Evolutionary conservation across 2,888 invertebrate genomes (phyloP).

Genomic region (Volucella inflata): DNA sequence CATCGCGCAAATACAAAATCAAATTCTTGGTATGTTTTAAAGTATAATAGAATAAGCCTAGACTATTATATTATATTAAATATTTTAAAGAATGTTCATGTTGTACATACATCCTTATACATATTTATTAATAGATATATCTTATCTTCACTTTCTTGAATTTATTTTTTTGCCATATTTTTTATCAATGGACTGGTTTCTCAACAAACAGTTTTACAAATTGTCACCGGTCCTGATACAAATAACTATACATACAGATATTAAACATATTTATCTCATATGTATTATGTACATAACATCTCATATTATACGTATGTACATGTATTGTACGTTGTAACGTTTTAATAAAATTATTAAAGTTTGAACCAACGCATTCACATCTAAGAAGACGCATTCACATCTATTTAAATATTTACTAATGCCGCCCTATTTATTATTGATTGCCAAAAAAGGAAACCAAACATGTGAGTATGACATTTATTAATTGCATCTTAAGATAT

Average conservation of each 20-base stretch:
- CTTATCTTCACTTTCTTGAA: too few relatives aligned
- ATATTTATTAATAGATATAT: too few relatives aligned
- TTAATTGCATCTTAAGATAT: conserved; percentile 67
- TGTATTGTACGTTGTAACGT: not conserved
- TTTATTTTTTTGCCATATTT: too few relatives aligned
- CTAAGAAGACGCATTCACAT: conserved; percentile 38
- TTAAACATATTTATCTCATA: not conserved
- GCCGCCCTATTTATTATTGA: conserved; percentile 61
- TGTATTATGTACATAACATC: too few relatives aligned
- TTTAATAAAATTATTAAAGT: conserved; percentile 13
- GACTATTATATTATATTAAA: too few relatives aligned
- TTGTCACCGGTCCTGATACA: conserved; percentile 18
- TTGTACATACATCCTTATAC: too few relatives aligned
- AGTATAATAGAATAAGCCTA: too few relatives aligned
- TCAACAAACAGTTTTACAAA: not conserved
- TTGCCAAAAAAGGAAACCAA: conserved; percentile 51
- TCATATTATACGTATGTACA: not conserved
- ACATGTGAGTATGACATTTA: conserved; percentile 67
- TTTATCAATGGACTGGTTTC: too few relatives aligned
- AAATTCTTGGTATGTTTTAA: too few relatives aligned
- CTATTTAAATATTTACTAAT: conserved; percentile 26
- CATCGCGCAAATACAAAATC: too few relatives aligned
- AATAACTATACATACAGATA: not conserved
- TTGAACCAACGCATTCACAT: conserved; percentile 25
- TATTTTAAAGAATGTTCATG: too few relatives aligned